Evolutionary conservation across 2,797 vertebrate genomes (phyloP).

Genomic region (Schizopygopsis malacanthus): DNA sequence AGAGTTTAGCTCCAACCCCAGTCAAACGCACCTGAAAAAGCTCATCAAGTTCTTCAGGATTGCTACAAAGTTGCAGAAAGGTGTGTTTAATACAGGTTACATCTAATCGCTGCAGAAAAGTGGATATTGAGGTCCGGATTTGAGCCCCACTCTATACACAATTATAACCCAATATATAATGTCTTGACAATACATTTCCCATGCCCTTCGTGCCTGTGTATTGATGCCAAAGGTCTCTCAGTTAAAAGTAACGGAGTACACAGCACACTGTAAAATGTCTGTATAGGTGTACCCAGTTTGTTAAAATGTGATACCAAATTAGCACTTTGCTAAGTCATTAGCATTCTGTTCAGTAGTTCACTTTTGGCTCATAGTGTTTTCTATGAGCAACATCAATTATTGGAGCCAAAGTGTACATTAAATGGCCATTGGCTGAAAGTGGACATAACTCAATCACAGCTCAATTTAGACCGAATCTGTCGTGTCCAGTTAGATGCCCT

Average conservation of each 20-base stretch:
- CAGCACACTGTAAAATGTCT: no score
- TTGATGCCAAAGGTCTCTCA: neutral
- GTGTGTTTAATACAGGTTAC: no score
- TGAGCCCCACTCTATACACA: no score
- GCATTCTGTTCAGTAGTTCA: neutral
- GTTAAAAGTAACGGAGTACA: neutral
- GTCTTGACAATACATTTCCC: neutral
- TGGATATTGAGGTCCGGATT: no score
- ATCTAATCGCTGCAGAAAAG: no score
- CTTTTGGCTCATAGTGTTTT: neutral
- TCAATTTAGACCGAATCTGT: neutral
- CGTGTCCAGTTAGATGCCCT: conserved; percentile 4
- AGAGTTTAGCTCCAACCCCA: no score
- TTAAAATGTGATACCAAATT: neutral
- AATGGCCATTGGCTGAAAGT: conserved; percentile 8
- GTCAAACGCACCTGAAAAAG: no score
- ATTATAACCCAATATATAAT: no score
- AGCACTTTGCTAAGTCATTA: neutral
- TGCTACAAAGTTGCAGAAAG: no score
- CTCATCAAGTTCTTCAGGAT: no score
- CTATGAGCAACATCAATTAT: conserved; percentile 8
- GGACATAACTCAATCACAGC: conserved; percentile 21
- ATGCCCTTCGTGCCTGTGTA: no score
- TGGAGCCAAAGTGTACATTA: conserved; percentile 13
- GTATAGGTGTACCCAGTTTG: neutral